Base-by-base conservation (phyloP, 2,888 invertebrate species). In the Eugnorisma glareosa region DNA sequence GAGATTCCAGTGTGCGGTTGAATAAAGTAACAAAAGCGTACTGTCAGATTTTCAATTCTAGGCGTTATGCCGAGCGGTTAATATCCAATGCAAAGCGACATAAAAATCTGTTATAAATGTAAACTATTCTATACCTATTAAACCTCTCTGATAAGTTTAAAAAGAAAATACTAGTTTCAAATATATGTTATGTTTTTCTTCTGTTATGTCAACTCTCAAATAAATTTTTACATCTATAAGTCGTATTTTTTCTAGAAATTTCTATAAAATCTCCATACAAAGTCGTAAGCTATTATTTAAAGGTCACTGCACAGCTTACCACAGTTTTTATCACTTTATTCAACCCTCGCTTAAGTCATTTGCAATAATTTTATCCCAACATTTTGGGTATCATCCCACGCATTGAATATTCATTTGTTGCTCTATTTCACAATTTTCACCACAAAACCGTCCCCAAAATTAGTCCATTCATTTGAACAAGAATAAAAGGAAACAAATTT, bases 401-500 rank as follows among this genome's bases (percentile, higher is more conserved):
- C 76, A 75, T 15, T 21, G 1, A 57, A 51, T n/a, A 59, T 43
- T 59, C 4, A 5, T 8, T 64, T 64, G 40, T 37, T 40, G 37
- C 63, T 64, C 37, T n/a, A 6, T 37, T 35, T 48, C 21, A 2
- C 28, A 15, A 28, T 40, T 67, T 21, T 15, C 64, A 35, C 63
- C 40, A 35, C 54, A 64, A 73, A 67, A 82, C 37, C 10, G 2
- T 66, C 59, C 61, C 24, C 35, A 84, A 85, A 85, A 82, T 81
- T 74, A 48, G 28, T 75, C 13, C 10, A 45, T 73, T 63, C 37
- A 83, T 78, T 63, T n/a, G 40, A 28, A n/a, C 59, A 54, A 73
- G 43, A 71, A 81, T 71, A 81, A 80, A 74, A 28, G 35, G 40
- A 66, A 82, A 72, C 72, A 72, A 75, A 75, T 75, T 73, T 15